phyloP scores from a whole-genome alignment of 2,797 vertebrate species.

The Stomatorhinus walkeri region DNA sequence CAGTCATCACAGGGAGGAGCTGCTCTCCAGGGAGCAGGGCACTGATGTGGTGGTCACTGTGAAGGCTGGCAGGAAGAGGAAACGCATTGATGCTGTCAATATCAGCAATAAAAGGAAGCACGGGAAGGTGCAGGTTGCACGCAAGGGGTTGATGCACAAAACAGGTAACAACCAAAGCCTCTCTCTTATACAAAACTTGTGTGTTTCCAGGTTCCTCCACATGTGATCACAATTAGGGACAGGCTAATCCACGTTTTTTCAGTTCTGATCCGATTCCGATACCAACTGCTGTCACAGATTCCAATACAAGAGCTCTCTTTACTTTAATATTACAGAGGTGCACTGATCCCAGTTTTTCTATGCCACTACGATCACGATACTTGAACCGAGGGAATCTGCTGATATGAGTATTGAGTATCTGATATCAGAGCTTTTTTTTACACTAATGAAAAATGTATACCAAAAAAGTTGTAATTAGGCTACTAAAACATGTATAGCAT shows the following conservation, averaged over 20 bases:
- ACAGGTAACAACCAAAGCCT: neutral
- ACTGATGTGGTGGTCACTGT: conserved; percentile 55
- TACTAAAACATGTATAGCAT: neutral
- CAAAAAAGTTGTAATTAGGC: neutral
- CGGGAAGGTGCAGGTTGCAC: conserved; percentile 12
- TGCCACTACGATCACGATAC: neutral
- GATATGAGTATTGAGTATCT: neutral
- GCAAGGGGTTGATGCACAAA: conserved; percentile 25
- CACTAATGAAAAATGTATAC: neutral
- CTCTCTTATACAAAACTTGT: neutral
- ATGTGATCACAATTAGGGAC: neutral
- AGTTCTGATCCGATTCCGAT: neutral
- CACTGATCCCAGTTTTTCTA: neutral
- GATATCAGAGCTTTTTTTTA: neutral
- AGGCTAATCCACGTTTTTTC: neutral
- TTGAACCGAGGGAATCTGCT: neutral
- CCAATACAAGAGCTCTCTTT: neutral
- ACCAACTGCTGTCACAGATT: neutral
- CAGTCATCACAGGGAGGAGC: conserved; percentile 55
- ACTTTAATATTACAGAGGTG: neutral
- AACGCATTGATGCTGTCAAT: conserved; percentile 50
- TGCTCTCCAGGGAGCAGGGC: conserved; percentile 36
- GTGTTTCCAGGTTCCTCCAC: neutral
- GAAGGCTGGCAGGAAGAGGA: conserved; percentile 54
- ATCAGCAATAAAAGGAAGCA: conserved; percentile 32